Evolutionary conservation across 2,888 invertebrate species (phyloP), one percentile per base, ranked within the genome.

Genomic region (Panopea generosa): DNA sequence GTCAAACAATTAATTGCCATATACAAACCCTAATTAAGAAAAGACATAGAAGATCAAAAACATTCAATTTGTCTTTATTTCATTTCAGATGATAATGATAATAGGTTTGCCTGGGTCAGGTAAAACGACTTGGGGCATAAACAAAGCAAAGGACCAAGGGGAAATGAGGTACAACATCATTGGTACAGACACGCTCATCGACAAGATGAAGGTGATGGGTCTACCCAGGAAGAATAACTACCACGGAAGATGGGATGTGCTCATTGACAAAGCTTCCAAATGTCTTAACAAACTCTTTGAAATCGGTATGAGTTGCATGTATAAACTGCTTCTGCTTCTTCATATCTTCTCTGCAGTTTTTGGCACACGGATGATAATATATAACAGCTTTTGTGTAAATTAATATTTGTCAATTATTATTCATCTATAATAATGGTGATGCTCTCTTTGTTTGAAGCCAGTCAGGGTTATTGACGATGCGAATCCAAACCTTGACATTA

Each of bases 121-220:
- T 78, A 99, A 99, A 94, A 97, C 98, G 0, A 94, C 96, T 86
- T 99, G 99, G 99, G 96, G 96, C 0, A 94, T 93, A 56, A 95
- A 96, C 71, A 96, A 96, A 92, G 93, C 95, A 14, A 94, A 94
- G n/a, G 94, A 95, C n/a, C 94, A 97, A 90, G 94, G 95, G 0
- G 96, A 96, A 16, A 96, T 96, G 91, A 94, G 96, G 65, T 99
- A 96, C 94, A 96, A 97, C 92, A 94, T 99, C 60, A 94, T 99
- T 85, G 98, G 98, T 81, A 96, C 97, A 6, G 96, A 96, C 88
- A 95, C 95, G 62, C 94, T 99, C 59, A 95, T 98, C 91, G 96
- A 97, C 81, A 96, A 95, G 93, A 98, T 99, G 98, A 97, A 96
- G 94, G 98, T 98, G 87, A 96, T 96, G 94, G 98, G 97, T 84